Evolutionary conservation across 1,140 invertebrate genomes (phyloP), one percentile per base, ranked within the genome.

Genomic region (Aphidius ervi): DNA sequence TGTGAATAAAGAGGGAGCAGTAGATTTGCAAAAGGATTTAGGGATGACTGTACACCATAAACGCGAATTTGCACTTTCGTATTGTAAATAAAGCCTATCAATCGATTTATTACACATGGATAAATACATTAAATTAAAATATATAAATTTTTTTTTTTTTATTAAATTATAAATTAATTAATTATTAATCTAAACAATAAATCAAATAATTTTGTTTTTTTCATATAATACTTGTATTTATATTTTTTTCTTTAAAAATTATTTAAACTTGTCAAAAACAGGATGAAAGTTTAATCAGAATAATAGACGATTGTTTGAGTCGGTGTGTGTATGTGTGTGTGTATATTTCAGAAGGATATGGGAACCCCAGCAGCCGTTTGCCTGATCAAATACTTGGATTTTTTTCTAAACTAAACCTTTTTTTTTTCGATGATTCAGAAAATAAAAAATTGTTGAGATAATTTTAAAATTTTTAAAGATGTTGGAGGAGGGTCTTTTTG

Each of bases 341-440:
- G 23, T 46, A 50, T 55, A 41, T 39, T 20, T 57, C 20, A 10
- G 47, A 43, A 31, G 42, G 40, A 46, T 23, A 68, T 77, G 75
- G 74, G 75, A 77, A 77, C 70, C 68, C 67, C 65, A 74, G 67
- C 74, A 77, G 73, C 71, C 75, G 74, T 63, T 67, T 67, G 63
- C 73, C 73, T 76, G 74, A 76, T 77, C 72, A 77, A 78, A 76
- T 72, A 78, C 64, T 68, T 64, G 45, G 57, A 46, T 46, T 20
- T 57, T 41, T 61, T 66, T 55, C 63, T 68, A 66, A 69, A 65
- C 62, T 63, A 63, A 54, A 64, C 56, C 68, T 70, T 67, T 64
- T 65, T 68, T 66, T 70, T 68, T 65, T 31, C 23, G 4, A 31
- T 31, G 23, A 31, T 31, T 31, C 4, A 31, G 1, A 31, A 31